A percentile compares a stretch with the other conserved stretches of the same genome.
Conservation (phyloP, 2,888 invertebrate species). For the Schizotus pectinicornis region DNA sequence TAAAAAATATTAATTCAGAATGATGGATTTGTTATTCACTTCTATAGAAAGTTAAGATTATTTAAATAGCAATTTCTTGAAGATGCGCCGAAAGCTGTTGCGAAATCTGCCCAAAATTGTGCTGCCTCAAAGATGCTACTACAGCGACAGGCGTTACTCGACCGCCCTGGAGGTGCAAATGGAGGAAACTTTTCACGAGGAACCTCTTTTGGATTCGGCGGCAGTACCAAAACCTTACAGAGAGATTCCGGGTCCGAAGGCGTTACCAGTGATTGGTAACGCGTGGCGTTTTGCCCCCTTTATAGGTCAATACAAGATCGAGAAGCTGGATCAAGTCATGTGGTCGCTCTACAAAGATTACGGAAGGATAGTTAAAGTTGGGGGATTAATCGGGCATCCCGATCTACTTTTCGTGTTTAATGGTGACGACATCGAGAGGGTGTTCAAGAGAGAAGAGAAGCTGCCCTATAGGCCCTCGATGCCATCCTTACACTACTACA, state of each 20-base stretch:
- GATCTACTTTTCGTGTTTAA: slow-evolving; percentile 77
- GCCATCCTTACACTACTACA: slow-evolving; percentile 76
- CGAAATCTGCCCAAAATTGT: no score
- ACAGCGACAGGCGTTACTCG: slow-evolving; percentile 48
- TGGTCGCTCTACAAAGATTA: slow-evolving; percentile 64
- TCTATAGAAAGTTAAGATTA: no score
- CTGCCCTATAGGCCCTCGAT: slow-evolving; percentile 77
- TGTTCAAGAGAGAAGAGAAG: slow-evolving; percentile 72
- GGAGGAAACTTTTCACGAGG: slow-evolving; percentile 25
- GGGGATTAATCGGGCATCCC: slow-evolving; percentile 77
- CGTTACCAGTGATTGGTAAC: slow-evolving; percentile 76
- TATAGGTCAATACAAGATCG: slow-evolving; percentile 67
- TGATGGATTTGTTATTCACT: no score
- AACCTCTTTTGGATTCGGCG: slow-evolving; percentile 26
- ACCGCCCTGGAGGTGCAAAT: slow-evolving; percentile 46
- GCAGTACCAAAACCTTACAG: slow-evolving; percentile 61
- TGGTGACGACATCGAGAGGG: slow-evolving; percentile 73
- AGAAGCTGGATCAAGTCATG: slow-evolving; percentile 66
- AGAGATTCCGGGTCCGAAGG: slow-evolving; percentile 77
- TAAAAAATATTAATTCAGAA: no score
- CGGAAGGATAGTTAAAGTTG: slow-evolving; percentile 69
- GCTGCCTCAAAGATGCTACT: slow-evolving; percentile 22
- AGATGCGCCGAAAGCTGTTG: no score
- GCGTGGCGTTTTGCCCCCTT: slow-evolving; percentile 79
- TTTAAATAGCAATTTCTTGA: no score